These are phyloP conservation scores for Xerus inauris DNA, from an alignment of 2,113 vertebrate species.

Conservation along the genomic window DNA sequence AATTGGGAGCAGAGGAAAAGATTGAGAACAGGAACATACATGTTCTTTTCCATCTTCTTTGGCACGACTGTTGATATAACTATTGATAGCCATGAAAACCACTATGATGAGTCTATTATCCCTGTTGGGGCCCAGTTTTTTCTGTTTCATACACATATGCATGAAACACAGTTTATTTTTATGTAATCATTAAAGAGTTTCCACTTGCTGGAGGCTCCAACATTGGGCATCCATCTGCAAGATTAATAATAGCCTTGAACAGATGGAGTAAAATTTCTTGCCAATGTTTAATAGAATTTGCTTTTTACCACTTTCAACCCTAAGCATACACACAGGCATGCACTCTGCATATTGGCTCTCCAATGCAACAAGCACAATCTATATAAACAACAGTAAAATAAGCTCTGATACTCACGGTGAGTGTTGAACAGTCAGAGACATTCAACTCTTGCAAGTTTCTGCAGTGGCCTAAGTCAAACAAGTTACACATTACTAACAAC, in stretches of 20 bases:
- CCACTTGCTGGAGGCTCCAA: slow-evolving; percentile 1
- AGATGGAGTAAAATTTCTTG: slow-evolving; percentile 23
- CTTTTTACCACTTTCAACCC: slow-evolving; percentile 32
- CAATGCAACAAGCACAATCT: neutral
- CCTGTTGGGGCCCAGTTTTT: neutral
- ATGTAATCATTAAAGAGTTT: slow-evolving; percentile 47
- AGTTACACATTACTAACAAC: slow-evolving; percentile 61
- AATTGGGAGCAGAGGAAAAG: neutral
- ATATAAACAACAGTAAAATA: slow-evolving; percentile 41
- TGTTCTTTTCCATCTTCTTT: neutral
- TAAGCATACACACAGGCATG: slow-evolving; percentile 31
- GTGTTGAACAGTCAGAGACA: slow-evolving; percentile 87
- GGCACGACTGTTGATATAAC: neutral
- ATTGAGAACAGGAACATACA: neutral
- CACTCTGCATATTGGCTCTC: slow-evolving; percentile 11
- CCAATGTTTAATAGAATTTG: slow-evolving; percentile 57
- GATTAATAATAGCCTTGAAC: slow-evolving; percentile 33
- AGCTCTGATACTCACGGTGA: slow-evolving; percentile 87
- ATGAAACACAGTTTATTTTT: slow-evolving; percentile 44
- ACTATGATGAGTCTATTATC: neutral
- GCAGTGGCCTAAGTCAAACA: slow-evolving; percentile 83
- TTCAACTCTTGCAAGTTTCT: slow-evolving; percentile 91
- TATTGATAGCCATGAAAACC: neutral
- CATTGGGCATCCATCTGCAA: neutral
- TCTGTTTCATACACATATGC: neutral